Evolutionary conservation across 2,888 invertebrate species (phyloP).

Genomic region (Epirrhoe tristata): DNA sequence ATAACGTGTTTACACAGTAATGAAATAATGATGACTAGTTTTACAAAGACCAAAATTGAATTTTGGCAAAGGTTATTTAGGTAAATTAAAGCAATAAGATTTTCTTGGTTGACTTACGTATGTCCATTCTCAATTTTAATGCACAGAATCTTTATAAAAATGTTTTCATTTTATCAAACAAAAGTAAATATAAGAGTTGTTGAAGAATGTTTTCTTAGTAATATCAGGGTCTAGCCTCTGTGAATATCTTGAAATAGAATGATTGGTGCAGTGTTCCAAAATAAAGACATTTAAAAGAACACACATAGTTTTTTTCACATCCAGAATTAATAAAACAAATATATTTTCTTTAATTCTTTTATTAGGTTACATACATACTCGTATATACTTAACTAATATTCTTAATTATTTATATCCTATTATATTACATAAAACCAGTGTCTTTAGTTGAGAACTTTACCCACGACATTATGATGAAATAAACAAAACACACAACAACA

Average conservation of each 20-base stretch:
- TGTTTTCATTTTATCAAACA: neutral
- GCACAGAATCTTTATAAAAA: neutral
- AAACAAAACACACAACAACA: constrained; percentile 16
- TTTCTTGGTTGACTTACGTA: neutral
- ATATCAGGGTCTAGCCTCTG: no score
- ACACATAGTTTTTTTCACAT: neutral
- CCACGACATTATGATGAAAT: constrained; percentile 5
- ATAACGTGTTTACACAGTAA: no score
- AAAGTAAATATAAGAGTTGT: neutral
- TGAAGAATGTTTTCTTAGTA: no score
- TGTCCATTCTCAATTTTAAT: neutral
- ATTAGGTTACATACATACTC: constrained; percentile 26
- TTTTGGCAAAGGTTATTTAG: neutral
- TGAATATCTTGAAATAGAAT: neutral
- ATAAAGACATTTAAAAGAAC: neutral
- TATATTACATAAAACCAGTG: constrained; percentile 25
- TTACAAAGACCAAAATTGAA: neutral
- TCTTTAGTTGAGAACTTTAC: constrained; percentile 22
- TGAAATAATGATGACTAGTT: neutral
- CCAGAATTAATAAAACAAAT: constrained; percentile 5
- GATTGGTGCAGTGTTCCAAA: neutral
- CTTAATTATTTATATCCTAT: constrained; percentile 18
- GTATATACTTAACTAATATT: constrained; percentile 21
- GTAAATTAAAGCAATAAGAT: no score
- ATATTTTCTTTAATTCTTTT: constrained; percentile 17